Conservation (phyloP, 1,140 invertebrate genomes). For the Drosophila gunungcola region DNA sequence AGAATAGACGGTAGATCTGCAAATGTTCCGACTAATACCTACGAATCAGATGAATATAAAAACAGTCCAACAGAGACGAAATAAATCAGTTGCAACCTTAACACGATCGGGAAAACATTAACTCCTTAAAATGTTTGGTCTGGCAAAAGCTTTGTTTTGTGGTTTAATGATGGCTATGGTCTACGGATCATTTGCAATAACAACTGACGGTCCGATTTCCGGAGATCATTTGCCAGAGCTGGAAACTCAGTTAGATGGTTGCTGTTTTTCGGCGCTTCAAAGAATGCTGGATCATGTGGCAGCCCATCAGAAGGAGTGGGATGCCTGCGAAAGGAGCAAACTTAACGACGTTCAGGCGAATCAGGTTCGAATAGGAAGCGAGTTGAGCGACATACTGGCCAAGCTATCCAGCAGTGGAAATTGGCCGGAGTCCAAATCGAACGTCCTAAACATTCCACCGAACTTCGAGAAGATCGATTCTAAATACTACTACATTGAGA, state of each 20-base stretch:
- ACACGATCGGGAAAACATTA: not conserved
- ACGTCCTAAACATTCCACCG: not conserved
- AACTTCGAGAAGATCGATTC: not conserved
- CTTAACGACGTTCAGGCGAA: not conserved
- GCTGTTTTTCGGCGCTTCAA: slow-evolving; percentile 1
- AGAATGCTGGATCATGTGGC: not conserved
- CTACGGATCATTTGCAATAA: too few relatives aligned
- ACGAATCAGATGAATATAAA: not conserved
- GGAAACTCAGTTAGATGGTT: not conserved
- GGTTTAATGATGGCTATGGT: not conserved
- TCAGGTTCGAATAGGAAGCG: not conserved
- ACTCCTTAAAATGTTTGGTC: not conserved
- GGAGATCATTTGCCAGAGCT: not conserved
- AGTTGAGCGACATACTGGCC: not conserved
- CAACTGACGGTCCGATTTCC: not conserved
- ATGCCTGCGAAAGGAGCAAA: not conserved
- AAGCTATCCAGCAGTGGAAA: not conserved
- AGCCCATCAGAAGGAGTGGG: not conserved
- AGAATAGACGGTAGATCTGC: not conserved
- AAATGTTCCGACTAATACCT: not conserved
- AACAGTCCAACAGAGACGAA: not conserved
- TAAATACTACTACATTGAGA: not conserved
- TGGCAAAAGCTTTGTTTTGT: not conserved
- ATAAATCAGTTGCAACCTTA: not conserved
- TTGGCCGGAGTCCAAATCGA: not conserved